These are phyloP conservation scores for Tamandua tetradactyla DNA, from an alignment of 2,797 vertebrate genomes.

Conservation along the genomic window DNA sequence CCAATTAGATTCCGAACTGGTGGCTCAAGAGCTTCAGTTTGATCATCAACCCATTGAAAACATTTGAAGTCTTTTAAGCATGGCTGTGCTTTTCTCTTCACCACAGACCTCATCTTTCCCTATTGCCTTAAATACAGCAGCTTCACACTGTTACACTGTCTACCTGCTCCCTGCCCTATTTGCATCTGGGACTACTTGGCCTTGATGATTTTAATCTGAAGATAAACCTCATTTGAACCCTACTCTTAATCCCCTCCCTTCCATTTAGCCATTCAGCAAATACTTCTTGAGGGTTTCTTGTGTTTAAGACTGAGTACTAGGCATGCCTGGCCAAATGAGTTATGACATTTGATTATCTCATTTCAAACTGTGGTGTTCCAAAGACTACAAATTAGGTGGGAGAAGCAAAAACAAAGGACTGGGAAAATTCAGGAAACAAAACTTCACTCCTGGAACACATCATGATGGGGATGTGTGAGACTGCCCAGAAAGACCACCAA, in stretches of 20 bases:
- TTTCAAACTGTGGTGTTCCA: constrained; percentile 5
- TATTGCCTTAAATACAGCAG: not conserved
- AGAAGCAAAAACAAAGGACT: not conserved
- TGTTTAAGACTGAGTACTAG: not conserved
- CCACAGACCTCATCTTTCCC: not conserved
- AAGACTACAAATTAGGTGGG: not conserved
- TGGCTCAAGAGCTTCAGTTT: not conserved
- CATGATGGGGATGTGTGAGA: not conserved
- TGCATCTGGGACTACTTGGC: not conserved
- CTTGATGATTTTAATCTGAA: not conserved
- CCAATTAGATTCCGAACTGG: not conserved
- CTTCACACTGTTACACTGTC: not conserved
- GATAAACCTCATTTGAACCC: not conserved
- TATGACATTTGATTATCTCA: constrained; percentile 24
- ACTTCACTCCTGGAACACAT: not conserved
- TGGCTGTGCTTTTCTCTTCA: not conserved
- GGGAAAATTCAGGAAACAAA: constrained; percentile 19
- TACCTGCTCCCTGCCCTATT: not conserved
- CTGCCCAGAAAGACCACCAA: not conserved
- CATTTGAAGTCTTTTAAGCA: not conserved
- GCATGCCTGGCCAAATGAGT: not conserved
- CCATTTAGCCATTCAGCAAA: constrained; percentile 12
- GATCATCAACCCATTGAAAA: not conserved
- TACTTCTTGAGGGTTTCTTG: constrained; percentile 1
- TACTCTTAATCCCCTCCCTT: not conserved